Evolutionary conservation across 2,888 invertebrate genomes (phyloP), one percentile per base, ranked within the genome.

Genomic region (Atrina japonica): DNA sequence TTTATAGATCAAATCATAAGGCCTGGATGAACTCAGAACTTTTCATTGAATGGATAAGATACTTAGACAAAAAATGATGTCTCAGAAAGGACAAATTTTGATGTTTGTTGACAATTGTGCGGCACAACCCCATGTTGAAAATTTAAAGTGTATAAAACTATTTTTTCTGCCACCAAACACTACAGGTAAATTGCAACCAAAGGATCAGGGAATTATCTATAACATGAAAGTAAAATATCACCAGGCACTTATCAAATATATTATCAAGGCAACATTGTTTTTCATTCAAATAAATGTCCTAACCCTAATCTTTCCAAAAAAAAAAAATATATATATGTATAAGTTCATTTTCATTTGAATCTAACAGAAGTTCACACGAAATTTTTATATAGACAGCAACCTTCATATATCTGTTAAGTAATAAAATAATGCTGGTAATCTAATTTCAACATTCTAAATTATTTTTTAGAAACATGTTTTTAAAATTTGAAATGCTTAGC

Each of bases 51-150:
- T 53, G 25, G 53, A 7, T 53, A 18, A 18, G 25, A 7, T 29
- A n/a, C 18, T 18, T 29, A 18, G 53, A 27, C 16, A 25, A 29
- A 29, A 53, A 14, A 29, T 53, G 11, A 21, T 16, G 21, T 16
- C 16, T 16, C 49, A 49, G 49, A n/a, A n/a, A 9, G 16, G 2
- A 9, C 7, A 18, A 49, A n/a, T 49, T 49, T n/a, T 49, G 9
- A 21, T 49, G 53, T 53, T 53, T 53, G 29, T 53, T 27, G 53
- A 53, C 30, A 53, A 53, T 29, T 53, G 53, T 29, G 53, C 30
- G 5, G 29, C 53, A 27, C 30, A 53, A 9, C 30, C 29, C 9
- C 27, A 3, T 9, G 29, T 53, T 16, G 53, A 53, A 18, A 29
- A 5, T 14, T 23, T 50, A 23, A 3, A n/a, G 16, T 27, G 14